Evolutionary conservation across 2,113 vertebrate species (phyloP).

Genomic region (Dissostichus mawsoni): DNA sequence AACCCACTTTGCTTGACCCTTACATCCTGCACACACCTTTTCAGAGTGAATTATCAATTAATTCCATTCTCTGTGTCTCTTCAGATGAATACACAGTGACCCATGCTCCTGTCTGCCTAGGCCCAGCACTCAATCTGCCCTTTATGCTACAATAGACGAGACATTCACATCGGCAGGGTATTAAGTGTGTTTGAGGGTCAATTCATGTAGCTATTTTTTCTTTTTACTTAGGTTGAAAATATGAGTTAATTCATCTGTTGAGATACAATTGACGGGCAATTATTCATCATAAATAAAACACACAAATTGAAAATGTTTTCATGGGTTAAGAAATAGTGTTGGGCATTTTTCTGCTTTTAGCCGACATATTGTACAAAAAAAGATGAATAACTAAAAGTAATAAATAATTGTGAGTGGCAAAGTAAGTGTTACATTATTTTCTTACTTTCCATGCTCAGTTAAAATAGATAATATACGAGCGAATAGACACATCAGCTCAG

Average conservation of each 20-base stretch:
- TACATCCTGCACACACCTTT: constrained; percentile 32
- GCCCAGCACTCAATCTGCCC: background rate
- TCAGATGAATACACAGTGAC: constrained; percentile 10
- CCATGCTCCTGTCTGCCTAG: constrained; percentile 1
- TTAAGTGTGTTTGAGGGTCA: background rate
- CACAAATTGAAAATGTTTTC: too few species aligned
- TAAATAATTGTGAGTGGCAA: too few species aligned
- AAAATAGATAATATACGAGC: too few species aligned
- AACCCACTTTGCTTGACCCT: constrained; percentile 52
- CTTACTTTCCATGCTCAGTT: too few species aligned
- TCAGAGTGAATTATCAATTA: constrained; percentile 40
- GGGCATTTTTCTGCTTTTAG: too few species aligned
- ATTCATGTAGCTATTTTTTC: background rate
- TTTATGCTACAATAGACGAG: background rate
- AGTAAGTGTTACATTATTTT: too few species aligned
- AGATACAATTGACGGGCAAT: background rate
- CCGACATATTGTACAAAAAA: too few species aligned
- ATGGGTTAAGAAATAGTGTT: too few species aligned
- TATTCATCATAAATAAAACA: background rate
- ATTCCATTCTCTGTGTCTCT: constrained; percentile 33
- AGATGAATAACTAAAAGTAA: too few species aligned
- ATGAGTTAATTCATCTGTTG: background rate
- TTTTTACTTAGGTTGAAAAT: background rate
- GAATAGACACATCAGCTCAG: too few species aligned
- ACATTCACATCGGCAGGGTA: background rate